A percentile compares a stretch with the other conserved stretches of the same genome.
phyloP scores from a whole-genome alignment of 2,888 invertebrate species.

The Corbicula japonica region DNA sequence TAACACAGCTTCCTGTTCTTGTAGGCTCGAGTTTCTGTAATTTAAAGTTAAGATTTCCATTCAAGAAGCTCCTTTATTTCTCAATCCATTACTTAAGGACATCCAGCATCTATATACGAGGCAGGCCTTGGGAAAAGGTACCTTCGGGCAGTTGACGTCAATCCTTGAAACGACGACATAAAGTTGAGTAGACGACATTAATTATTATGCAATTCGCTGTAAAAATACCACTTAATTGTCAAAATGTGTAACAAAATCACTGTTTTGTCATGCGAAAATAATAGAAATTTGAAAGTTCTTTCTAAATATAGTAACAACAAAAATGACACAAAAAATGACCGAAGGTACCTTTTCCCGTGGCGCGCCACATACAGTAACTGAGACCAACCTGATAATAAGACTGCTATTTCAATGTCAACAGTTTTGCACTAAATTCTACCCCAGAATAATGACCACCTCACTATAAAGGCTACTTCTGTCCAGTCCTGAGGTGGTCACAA shows the following conservation, averaged over 20 bases:
- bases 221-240: no score
- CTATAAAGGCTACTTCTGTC: not conserved
- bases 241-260: no score
- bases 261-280: no score
- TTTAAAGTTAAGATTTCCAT: not conserved
- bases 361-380: no score
- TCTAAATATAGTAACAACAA: no score
- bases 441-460: not conserved
- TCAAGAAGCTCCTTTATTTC: not conserved
- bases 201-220: no score
- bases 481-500: not conserved
- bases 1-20: constrained; percentile 93
- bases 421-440: not conserved
- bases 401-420: no score
- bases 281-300: no score
- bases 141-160: not conserved
- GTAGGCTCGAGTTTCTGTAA: constrained; percentile 91
- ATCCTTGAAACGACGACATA: not conserved
- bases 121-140: not conserved
- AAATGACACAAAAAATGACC: no score
- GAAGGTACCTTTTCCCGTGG: no score
- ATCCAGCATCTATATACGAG: not conserved
- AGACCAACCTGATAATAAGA: no score
- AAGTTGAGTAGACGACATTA: not conserved
- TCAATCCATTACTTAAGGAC: not conserved